Conservation (phyloP, 1,140 invertebrate species). For the Phortica variegata region DNA sequence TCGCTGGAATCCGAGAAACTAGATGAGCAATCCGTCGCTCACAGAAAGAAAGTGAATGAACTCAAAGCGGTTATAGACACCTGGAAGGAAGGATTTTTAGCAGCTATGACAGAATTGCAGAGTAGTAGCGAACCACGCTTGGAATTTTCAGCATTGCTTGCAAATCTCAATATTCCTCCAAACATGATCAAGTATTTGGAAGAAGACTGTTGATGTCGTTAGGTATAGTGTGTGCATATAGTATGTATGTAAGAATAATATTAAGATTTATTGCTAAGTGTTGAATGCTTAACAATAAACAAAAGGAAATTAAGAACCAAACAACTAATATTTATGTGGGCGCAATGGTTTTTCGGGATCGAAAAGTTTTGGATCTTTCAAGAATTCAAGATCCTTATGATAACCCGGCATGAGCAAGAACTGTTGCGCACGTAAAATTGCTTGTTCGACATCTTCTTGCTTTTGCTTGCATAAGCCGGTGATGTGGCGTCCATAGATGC, state of each 20-base stretch:
- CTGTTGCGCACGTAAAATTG: conserved; percentile 72
- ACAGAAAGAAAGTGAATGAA: conserved; percentile 16
- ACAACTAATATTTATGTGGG: conserved; percentile 71
- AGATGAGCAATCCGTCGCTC: no score
- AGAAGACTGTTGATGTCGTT: conserved; percentile 21
- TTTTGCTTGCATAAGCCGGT: conserved; percentile 79
- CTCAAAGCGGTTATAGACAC: conserved; percentile 28
- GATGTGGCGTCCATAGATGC: conserved; percentile 86
- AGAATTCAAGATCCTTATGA: conserved; percentile 73
- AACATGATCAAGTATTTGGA: conserved; percentile 37
- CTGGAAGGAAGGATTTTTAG: conserved; percentile 31
- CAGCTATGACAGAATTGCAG: conserved; percentile 32
- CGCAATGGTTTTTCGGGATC: conserved; percentile 79
- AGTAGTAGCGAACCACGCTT: conserved; percentile 12
- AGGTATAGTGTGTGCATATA: neutral
- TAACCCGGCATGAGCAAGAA: conserved; percentile 77
- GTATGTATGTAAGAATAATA: neutral
- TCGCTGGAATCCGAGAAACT: neutral
- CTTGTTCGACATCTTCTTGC: conserved; percentile 69
- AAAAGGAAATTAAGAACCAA: conserved; percentile 7
- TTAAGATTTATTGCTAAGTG: conserved; percentile 30
- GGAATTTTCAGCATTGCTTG: conserved; percentile 15
- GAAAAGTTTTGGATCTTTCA: conserved; percentile 83
- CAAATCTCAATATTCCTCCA: conserved; percentile 25
- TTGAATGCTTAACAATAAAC: conserved; percentile 12